Percentiles rank a stretch among this genome's conserved stretches.
Evolutionary conservation across 2,797 vertebrate species (phyloP).

Genomic region (Danionella dracula): DNA sequence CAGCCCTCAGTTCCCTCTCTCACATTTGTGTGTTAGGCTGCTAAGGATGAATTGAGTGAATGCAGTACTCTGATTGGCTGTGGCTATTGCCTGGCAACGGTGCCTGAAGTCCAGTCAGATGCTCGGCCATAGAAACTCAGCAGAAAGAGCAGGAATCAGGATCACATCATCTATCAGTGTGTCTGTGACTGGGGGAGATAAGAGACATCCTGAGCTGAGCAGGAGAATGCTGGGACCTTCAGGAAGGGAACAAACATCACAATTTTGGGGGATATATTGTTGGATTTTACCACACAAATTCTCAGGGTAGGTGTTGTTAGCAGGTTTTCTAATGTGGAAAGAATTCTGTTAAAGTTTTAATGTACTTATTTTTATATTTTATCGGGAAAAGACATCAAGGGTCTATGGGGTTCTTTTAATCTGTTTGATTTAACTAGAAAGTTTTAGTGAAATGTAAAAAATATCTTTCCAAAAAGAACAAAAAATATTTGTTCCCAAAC

Average conservation of each 20-base stretch:
- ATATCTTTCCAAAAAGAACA: too few species aligned
- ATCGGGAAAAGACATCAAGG: too few species aligned
- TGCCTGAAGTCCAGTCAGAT: constrained; percentile 52
- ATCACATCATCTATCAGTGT: constrained; percentile 15
- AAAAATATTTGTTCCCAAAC: too few species aligned
- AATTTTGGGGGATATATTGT: neutral
- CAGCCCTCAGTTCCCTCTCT: constrained; percentile 1
- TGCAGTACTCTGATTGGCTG: constrained; percentile 50
- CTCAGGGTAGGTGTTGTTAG: constrained; percentile 20
- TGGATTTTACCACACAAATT: neutral
- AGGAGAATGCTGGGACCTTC: constrained; percentile 8
- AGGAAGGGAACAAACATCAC: neutral
- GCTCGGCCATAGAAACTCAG: constrained; percentile 46
- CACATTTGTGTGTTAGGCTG: constrained; percentile 20
- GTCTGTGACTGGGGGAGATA: neutral
- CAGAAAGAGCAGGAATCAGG: constrained; percentile 8
- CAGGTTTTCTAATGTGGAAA: neutral
- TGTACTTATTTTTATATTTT: too few species aligned
- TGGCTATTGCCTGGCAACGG: constrained; percentile 69
- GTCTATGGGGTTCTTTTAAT: too few species aligned
- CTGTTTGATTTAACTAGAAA: too few species aligned
- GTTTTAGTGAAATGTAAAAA: too few species aligned
- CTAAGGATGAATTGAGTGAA: constrained; percentile 21
- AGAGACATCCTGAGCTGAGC: neutral
- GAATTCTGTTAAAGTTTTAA: too few species aligned